A percentile compares a stretch with the other conserved stretches of the same genome.
Conservation (phyloP, 2,797 vertebrate species). For the Dicrostonyx torquatus region DNA sequence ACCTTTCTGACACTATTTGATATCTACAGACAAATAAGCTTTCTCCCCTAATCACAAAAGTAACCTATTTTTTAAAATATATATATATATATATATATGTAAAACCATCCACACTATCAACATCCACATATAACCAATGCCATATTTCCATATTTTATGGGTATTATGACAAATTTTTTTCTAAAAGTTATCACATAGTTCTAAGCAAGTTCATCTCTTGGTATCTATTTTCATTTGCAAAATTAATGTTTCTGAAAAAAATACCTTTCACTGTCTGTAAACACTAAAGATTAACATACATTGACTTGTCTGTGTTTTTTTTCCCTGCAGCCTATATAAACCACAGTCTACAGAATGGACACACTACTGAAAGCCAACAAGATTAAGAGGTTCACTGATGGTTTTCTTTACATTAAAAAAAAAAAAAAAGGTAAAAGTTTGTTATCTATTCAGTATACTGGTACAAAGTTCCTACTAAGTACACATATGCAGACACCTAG, state of each 20-base stretch:
- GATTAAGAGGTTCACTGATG: conserved; percentile 2
- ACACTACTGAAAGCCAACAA: not conserved
- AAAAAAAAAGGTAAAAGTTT: not conserved
- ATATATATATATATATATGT: not conserved
- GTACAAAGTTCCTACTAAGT: not conserved
- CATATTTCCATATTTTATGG: conserved; percentile 28
- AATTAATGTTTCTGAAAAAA: not conserved
- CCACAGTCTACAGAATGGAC: not conserved
- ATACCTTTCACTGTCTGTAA: not conserved
- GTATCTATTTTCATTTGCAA: conserved; percentile 27
- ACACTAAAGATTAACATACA: not conserved
- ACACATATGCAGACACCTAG: not conserved
- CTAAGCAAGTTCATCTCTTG: not conserved
- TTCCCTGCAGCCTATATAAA: not conserved
- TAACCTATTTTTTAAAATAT: not conserved
- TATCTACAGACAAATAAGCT: not conserved
- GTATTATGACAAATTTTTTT: not conserved
- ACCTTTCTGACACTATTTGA: not conserved
- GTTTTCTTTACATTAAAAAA: not conserved
- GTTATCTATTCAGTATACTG: not conserved
- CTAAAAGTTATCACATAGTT: conserved; percentile 17
- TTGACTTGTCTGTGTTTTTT: not conserved
- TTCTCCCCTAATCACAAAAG: conserved; percentile 2
- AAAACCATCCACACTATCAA: not conserved
- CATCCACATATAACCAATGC: not conserved